A percentile compares a stretch with the other conserved stretches of the same genome.
Evolutionary conservation across 2,888 invertebrate species (phyloP).

Genomic region (Morinoia aosen): DNA sequence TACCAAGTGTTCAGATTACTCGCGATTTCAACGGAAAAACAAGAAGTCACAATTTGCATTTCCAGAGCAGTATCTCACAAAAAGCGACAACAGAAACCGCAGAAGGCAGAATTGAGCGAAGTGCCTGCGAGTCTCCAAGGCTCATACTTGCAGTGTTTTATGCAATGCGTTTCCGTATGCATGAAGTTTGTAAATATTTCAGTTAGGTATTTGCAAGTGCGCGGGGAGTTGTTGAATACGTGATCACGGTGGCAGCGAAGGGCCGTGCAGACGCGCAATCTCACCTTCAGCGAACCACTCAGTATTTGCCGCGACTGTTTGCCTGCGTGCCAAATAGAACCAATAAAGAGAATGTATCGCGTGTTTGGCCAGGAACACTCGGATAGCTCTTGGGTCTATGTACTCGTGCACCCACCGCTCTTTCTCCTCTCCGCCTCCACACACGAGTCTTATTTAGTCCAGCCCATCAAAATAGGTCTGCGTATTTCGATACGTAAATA

Average conservation of each 20-base stretch:
- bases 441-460: background rate
- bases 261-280: background rate
- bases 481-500: too few relatives aligned
- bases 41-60: background rate
- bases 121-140: background rate
- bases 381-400: constrained; percentile 36
- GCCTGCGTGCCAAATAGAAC: background rate
- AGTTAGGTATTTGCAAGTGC: background rate
- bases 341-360: constrained; percentile 42
- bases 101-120: background rate
- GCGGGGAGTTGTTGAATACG: background rate
- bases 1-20: background rate
- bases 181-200: background rate
- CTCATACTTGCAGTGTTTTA: background rate
- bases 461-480: background rate
- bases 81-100: background rate
- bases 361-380: constrained; percentile 34
- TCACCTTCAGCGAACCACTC: background rate
- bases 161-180: background rate
- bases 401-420: constrained; percentile 15
- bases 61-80: background rate
- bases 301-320: constrained; percentile 27
- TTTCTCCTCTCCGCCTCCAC: background rate
- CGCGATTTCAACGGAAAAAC: background rate
- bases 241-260: background rate